A percentile compares a stretch with the other conserved stretches of the same genome.
Conservation (phyloP, 2,113 vertebrate species). For the Passerina amoena region DNA sequence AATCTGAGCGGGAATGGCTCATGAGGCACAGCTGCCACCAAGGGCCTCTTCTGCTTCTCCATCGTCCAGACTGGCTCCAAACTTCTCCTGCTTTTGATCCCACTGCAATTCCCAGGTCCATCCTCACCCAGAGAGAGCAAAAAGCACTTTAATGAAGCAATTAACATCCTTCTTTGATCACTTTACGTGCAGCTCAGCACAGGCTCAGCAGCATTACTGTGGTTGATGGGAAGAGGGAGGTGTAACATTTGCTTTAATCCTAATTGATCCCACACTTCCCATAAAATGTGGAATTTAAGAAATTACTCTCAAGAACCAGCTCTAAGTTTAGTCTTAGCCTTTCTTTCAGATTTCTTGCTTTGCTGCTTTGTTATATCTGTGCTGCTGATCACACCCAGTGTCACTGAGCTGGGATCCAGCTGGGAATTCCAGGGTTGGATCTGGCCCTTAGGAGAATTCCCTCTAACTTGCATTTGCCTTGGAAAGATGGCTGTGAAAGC, state of each 20-base stretch:
- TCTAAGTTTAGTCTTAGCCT: not conserved
- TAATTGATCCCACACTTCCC: accelerated
- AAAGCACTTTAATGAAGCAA: not conserved
- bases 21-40: not conserved
- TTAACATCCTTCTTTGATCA: not conserved
- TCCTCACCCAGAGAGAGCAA: not conserved
- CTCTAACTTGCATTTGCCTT: not conserved
- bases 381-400: not conserved
- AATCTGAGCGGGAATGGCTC: not conserved
- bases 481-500: not conserved
- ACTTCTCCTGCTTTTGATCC: not conserved
- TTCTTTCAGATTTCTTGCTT: not conserved
- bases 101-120: not conserved
- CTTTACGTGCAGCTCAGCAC: accelerated
- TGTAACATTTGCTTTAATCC: not conserved
- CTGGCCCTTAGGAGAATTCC: not conserved
- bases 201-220: not conserved
- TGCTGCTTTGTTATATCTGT: not conserved
- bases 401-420: not conserved
- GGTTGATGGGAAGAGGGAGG: not conserved
- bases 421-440: not conserved
- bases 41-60: not conserved
- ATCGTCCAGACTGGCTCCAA: not conserved
- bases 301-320: not conserved
- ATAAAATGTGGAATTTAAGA: not conserved